Percentiles rank a stretch among this genome's conserved stretches.
phyloP scores from a whole-genome alignment of 1,140 invertebrate genomes.

The Mesaphorura yosii region DNA sequence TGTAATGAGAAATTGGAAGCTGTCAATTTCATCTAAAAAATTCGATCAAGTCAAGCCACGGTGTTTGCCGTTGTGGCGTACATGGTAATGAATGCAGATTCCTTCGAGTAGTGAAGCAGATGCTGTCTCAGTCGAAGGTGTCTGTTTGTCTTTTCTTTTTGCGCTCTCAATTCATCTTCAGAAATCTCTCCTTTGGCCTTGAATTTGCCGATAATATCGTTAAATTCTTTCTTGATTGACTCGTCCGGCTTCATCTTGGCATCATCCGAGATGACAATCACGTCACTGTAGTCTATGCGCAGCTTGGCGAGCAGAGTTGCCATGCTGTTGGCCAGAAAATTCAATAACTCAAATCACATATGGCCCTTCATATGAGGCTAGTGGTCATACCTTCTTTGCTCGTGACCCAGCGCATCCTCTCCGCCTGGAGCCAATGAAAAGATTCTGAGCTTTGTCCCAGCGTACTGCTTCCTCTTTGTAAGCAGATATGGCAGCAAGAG shows the following conservation, averaged over 20 bases:
- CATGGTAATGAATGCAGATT: conserved; percentile 47
- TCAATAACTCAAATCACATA: background rate
- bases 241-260: conserved; percentile 43
- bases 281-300: conserved; percentile 52
- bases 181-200: conserved; percentile 35
- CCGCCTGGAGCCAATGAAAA: conserved; percentile 43
- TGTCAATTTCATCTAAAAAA: background rate
- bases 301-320: conserved; percentile 53
- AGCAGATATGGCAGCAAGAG: conserved; percentile 54
- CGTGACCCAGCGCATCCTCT: conserved; percentile 46
- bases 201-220: conserved; percentile 37
- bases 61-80: conserved; percentile 35
- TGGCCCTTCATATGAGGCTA: too few relatives aligned
- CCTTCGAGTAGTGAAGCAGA: conserved; percentile 42
- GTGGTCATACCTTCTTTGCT: conserved; percentile 45
- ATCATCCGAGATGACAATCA: conserved; percentile 50
- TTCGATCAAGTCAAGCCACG: background rate
- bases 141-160: conserved; percentile 47
- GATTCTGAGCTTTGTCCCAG: conserved; percentile 48
- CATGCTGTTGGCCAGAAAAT: conserved; percentile 40
- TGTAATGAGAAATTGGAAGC: conserved; percentile 33
- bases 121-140: conserved; percentile 45
- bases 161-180: conserved; percentile 41
- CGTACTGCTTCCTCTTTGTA: conserved; percentile 44
- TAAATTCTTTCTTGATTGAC: conserved; percentile 41